Evolutionary conservation across 1,140 invertebrate species (phyloP), one percentile per base, ranked within the genome.

Genomic region (Phthorimaea operculella): DNA sequence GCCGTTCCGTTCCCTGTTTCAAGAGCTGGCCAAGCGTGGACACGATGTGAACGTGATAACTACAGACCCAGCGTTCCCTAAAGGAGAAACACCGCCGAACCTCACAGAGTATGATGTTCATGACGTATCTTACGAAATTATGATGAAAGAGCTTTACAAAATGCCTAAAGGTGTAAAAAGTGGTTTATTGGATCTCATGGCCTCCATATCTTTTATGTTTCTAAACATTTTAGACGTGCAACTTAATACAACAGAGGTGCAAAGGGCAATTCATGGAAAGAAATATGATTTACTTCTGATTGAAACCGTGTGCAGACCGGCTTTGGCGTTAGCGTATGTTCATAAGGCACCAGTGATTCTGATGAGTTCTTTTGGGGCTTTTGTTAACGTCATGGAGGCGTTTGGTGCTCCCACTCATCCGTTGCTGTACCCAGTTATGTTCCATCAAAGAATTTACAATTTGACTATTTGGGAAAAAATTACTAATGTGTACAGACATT

Each of bases 381-480:
- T 33, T n/a, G 14, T 33, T 11, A 44, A 48, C 7, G 8, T 16
- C 8, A 47, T 47, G n/a, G 14, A 54, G 11, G 11, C 16, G 4
- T 4, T 47, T 4, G 53, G 44, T 11, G 2, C n/a, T 11, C 21
- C 12, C 6, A 21, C 10, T 4, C 7, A 54, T n/a, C 21, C 21
- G 10, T 18, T 47, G 0, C 15, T 54, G 11, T 48, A 54, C 9
- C 42, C 53, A 11, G 7, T 15, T 4, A 3, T 33, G 21, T 4
- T 2, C 2, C 53, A 28, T 1, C 18, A 18, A 10, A 18, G 33
- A 9, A 1, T 48, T 6, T 47, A 18, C 8, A 54, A 54, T 36
- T 33, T 54, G 11, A 54, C 53, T 2, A 11, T 48, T 6, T 47
- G 42, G 28, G 53, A 54, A 12, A 42, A 50, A 44, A n/a, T 51